Evolutionary conservation across 2,888 invertebrate genomes (phyloP).

Genomic region (Sinohyriopsis cumingii): DNA sequence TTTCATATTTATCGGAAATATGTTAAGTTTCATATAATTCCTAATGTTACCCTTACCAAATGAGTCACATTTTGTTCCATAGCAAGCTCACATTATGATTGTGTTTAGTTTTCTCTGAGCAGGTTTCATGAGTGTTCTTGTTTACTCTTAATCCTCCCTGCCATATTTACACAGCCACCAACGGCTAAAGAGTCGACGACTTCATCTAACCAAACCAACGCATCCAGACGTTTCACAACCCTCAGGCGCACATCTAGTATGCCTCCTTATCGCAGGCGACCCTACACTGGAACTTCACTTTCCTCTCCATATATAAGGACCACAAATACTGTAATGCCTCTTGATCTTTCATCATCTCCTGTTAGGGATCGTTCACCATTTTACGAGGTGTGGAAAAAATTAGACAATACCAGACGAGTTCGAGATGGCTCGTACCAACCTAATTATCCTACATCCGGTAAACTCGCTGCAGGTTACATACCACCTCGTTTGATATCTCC

Average conservation of each 20-base stretch:
- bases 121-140: too few relatives aligned
- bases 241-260: neutral
- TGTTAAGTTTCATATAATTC: too few relatives aligned
- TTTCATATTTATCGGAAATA: too few relatives aligned
- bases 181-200: constrained; percentile 2
- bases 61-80: too few relatives aligned
- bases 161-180: constrained; percentile 12
- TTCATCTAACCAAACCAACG: neutral
- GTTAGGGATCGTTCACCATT: constrained; percentile 11
- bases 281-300: constrained; percentile 13
- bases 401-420: constrained; percentile 18
- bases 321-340: constrained; percentile 14
- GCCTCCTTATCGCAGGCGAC: constrained; percentile 4
- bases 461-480: neutral
- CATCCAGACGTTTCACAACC: constrained; percentile 8
- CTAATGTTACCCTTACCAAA: too few relatives aligned
- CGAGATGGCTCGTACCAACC: constrained; percentile 23
- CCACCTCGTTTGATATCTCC: constrained; percentile 9
- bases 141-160: neutral
- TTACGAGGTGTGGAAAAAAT: constrained; percentile 17
- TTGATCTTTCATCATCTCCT: constrained; percentile 7
- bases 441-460: constrained; percentile 15
- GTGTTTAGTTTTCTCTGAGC: too few relatives aligned
- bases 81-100: too few relatives aligned
- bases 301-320: constrained; percentile 13